Percentiles rank a stretch among this genome's conserved stretches.
These are phyloP conservation scores for Ptychochromis oligacanthus DNA, from an alignment of 2,113 vertebrate genomes.

Conservation along the genomic window DNA sequence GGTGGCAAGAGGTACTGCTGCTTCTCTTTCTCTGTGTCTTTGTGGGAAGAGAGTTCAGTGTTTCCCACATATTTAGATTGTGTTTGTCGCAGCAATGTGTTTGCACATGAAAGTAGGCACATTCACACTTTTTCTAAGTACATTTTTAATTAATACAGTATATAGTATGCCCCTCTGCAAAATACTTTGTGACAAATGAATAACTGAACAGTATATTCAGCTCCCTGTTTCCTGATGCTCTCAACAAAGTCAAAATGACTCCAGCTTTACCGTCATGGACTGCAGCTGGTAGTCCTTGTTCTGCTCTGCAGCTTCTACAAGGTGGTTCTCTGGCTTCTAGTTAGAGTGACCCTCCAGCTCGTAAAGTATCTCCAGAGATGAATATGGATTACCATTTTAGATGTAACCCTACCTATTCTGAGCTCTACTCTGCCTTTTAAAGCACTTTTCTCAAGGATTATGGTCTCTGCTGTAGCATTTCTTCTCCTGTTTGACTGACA, in stretches of 20 bases:
- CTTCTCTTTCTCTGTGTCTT: not conserved
- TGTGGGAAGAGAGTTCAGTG: not conserved
- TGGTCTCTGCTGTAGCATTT: too few relatives aligned
- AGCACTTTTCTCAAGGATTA: too few relatives aligned
- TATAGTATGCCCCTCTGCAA: accelerated
- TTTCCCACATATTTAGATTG: not conserved
- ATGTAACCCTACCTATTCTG: too few relatives aligned
- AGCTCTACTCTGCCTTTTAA: too few relatives aligned
- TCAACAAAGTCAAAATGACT: not conserved
- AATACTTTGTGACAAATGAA: too few relatives aligned
- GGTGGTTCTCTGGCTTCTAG: not conserved
- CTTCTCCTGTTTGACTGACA: too few relatives aligned
- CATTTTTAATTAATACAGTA: not conserved
- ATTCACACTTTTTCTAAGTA: not conserved
- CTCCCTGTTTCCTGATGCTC: not conserved
- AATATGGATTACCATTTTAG: not conserved
- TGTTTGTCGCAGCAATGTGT: not conserved
- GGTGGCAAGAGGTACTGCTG: constrained; percentile 90
- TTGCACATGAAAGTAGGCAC: not conserved
- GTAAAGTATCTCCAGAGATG: not conserved
- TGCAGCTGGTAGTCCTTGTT: not conserved
- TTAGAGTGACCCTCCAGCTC: not conserved
- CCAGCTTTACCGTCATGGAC: not conserved
- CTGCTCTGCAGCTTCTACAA: not conserved
- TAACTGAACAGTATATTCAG: not conserved